Evolutionary conservation across 2,797 vertebrate genomes (phyloP).

Genomic region (Eleutherodactylus coqui): DNA sequence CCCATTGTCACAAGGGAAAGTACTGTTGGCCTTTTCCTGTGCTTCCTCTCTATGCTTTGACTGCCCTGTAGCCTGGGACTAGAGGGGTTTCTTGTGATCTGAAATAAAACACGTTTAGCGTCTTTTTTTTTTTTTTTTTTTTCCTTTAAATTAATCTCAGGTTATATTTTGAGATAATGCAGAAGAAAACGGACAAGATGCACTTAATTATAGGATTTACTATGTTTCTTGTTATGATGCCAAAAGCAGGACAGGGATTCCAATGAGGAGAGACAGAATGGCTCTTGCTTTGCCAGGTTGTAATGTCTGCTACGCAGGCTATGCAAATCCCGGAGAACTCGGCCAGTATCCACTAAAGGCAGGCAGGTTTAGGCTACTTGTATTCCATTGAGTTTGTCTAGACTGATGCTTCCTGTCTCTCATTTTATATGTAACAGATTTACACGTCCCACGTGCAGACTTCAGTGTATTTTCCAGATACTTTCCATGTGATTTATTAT

Average conservation of each 20-base stretch:
- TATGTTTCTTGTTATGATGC: not conserved
- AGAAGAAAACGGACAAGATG: slow-evolving; percentile 23
- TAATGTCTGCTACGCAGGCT: not conserved
- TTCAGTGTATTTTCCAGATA: slow-evolving; percentile 23
- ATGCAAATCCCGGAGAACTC: not conserved
- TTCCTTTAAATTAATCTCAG: slow-evolving; percentile 56
- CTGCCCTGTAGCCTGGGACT: slow-evolving; percentile 31
- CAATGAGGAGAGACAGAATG: not conserved
- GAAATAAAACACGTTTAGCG: slow-evolving; percentile 22
- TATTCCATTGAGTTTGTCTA: not conserved
- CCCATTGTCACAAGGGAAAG: not conserved
- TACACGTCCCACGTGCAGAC: slow-evolving; percentile 41
- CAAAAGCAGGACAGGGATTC: slow-evolving; percentile 19
- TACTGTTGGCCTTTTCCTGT: not conserved
- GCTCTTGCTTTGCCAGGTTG: not conserved
- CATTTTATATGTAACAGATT: slow-evolving; percentile 45
- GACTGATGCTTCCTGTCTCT: slow-evolving; percentile 2
- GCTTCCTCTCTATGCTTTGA: slow-evolving; percentile 24
- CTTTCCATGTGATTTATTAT: slow-evolving; percentile 45
- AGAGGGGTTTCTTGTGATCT: not conserved
- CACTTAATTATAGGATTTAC: slow-evolving; percentile 34
- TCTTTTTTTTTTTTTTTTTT: slow-evolving; percentile 20
- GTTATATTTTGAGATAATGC: slow-evolving; percentile 44
- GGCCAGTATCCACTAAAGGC: not conserved
- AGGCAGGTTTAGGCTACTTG: not conserved